phyloP scores from a whole-genome alignment of 2,888 invertebrate genomes.

The Prenolepis imparis region DNA sequence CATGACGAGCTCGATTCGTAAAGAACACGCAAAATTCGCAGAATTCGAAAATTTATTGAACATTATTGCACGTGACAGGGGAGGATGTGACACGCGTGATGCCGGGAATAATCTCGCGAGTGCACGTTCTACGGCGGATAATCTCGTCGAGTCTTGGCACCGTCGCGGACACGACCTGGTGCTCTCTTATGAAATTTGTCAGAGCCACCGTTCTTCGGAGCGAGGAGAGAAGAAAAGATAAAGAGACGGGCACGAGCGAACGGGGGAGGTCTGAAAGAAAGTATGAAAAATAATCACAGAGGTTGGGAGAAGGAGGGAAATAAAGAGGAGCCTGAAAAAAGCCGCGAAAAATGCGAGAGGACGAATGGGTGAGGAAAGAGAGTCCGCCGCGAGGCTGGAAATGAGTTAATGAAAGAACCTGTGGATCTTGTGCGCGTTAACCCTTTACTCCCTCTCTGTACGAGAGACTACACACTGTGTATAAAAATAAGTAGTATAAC shows the following conservation, averaged over 20 bases:
- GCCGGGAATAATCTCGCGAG: conserved; percentile 51
- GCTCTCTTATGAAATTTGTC: conserved; percentile 60
- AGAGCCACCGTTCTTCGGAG: background rate
- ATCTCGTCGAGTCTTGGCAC: conserved; percentile 59
- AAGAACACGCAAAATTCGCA: background rate
- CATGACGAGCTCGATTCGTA: background rate
- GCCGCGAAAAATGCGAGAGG: background rate
- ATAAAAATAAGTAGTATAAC: background rate
- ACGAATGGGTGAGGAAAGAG: conserved; percentile 3
- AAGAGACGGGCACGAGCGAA: background rate
- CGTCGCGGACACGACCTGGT: conserved; percentile 17
- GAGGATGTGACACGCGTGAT: conserved; percentile 32
- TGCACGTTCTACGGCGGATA: conserved; percentile 52
- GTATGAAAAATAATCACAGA: too few relatives aligned
- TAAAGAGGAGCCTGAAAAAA: background rate
- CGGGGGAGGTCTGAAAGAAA: background rate
- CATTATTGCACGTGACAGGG: background rate
- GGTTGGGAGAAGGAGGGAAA: too few relatives aligned
- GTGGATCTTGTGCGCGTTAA: conserved; percentile 8
- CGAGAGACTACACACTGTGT: background rate
- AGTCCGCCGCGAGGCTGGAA: conserved; percentile 14
- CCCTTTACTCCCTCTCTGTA: background rate
- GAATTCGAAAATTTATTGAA: background rate
- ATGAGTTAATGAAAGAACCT: conserved; percentile 36
- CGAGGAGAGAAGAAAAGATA: background rate